These are phyloP conservation scores for Drosophila algonquin DNA, from an alignment of 2,888 invertebrate species.

Conservation along the genomic window DNA sequence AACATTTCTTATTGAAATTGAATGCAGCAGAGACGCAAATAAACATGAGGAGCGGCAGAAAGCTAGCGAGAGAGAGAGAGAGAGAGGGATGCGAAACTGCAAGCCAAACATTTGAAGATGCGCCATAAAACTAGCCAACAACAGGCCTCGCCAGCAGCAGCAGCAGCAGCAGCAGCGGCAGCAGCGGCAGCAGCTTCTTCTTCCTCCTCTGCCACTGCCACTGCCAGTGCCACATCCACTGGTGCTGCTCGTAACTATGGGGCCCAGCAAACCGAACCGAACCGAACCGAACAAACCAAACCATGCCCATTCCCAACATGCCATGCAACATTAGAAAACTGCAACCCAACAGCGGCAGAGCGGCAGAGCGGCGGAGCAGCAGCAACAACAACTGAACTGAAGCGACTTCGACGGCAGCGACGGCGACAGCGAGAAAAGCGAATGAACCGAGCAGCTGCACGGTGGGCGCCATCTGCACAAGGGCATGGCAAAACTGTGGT, in stretches of 20 bases:
- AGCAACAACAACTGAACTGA: conserved; percentile 31
- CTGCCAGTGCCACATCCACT: not conserved
- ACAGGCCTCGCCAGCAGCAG: not conserved
- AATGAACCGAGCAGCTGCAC: conserved; percentile 58
- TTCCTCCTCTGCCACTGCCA: not conserved
- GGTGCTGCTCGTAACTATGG: conserved; percentile 18
- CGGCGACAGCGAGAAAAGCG: conserved; percentile 55
- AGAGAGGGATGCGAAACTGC: conserved; percentile 29
- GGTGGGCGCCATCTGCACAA: not conserved
- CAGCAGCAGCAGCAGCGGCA: conserved; percentile 9
- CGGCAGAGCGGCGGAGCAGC: conserved; percentile 37
- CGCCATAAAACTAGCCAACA: conserved; percentile 70
- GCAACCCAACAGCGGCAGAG: conserved; percentile 54
- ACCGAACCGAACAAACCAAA: conserved; percentile 39
- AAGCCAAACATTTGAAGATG: conserved; percentile 73
- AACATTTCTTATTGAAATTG: conserved; percentile 51
- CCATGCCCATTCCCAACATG: conserved; percentile 75
- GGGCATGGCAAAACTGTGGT: not conserved
- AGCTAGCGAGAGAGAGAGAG: conserved; percentile 16
- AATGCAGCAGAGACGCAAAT: conserved; percentile 51
- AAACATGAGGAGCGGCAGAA: conserved; percentile 41
- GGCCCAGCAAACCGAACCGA: conserved; percentile 2
- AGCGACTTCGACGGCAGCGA: conserved; percentile 22
- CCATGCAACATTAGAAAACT: conserved; percentile 76
- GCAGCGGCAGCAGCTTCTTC: conserved; percentile 15